Evolutionary conservation across 2,113 vertebrate species (phyloP), one percentile per base, ranked within the genome.

Genomic region (Maccullochella peelii): DNA sequence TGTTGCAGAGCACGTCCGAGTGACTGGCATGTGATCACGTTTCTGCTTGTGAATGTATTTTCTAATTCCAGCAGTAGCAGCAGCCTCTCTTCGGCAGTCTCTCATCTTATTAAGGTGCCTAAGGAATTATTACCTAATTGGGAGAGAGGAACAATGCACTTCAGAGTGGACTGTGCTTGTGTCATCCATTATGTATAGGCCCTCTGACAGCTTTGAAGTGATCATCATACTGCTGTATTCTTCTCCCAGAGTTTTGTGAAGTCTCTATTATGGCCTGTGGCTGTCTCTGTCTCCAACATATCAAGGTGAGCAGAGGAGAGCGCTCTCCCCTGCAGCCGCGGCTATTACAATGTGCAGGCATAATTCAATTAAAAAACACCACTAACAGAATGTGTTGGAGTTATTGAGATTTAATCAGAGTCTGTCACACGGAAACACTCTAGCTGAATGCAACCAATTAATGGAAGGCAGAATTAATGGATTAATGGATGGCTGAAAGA

Each of bases 71-170:
- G 73, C 88, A 50, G 78, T 38, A 40, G 63, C 77, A 83, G 77
- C 77, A 65, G 73, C 61, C 69, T 87, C 77, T 88, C 80, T 47
- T n/a, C 70, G 77, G 80, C 78, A 86, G 82, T 36, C 77, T 81
- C 55, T 62, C 52, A 27, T 88, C 80, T 79, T 91, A 86, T 89
- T 85, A 80, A 83, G 75, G 82, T 76, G 75, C 82, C 85, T 59
- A 52, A 86, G 84, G 91, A 93, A 90, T 90, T 90, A 93, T 93
- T 91, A 89, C 83, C 67, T 90, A 94, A 94, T 92, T 91, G 86
- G 80, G 65, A 76, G 74, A 67, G 82, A 84, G 75, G 83, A 91
- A 92, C 88, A 90, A 88, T 79, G 81, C 78, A 79, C 87, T 82
- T 88, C 82, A 87, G 85, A 86, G 84, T 58, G 6, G 79, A 73